Percentiles rank a stretch among this genome's conserved stretches.
These are phyloP conservation scores for Brachionus manjavacas DNA, from an alignment of 1,140 invertebrate species.

Conservation along the genomic window DNA sequence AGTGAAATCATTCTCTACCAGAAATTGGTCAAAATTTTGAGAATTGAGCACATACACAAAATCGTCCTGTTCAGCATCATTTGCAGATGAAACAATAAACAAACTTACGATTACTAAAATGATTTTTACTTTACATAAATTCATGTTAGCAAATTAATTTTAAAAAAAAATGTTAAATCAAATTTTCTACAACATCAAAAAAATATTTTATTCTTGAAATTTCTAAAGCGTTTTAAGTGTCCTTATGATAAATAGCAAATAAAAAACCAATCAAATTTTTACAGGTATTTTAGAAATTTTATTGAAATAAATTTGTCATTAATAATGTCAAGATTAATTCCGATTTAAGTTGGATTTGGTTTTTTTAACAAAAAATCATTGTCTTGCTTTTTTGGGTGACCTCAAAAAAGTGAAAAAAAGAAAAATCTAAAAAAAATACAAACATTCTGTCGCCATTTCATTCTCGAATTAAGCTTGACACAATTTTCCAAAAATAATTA, in stretches of 20 bases:
- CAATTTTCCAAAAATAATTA: too few species aligned
- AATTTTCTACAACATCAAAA: background rate
- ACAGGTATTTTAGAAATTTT: background rate
- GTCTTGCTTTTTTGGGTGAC: too few species aligned
- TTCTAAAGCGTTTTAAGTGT: background rate
- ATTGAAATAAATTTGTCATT: background rate
- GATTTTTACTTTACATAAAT: background rate
- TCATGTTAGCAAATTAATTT: background rate
- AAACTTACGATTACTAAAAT: background rate
- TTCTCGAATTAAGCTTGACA: too few species aligned
- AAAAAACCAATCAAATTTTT: constrained; percentile 3
- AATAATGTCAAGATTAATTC: background rate
- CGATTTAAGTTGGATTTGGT: background rate
- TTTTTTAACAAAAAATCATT: background rate
- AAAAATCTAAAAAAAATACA: too few species aligned
- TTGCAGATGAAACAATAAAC: background rate
- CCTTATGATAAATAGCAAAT: background rate
- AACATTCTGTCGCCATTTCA: too few species aligned
- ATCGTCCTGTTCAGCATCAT: background rate
- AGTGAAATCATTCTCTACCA: constrained; percentile 5
- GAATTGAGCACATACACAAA: background rate
- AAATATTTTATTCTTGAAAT: constrained; percentile 18
- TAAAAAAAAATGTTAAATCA: background rate
- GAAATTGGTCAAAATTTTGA: constrained; percentile 29
- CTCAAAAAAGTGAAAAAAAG: too few species aligned